Percentiles rank a stretch among this genome's conserved stretches.
These are phyloP conservation scores for Camponotus pennsylvanicus DNA, from an alignment of 1,140 invertebrate genomes.

Conservation along the genomic window DNA sequence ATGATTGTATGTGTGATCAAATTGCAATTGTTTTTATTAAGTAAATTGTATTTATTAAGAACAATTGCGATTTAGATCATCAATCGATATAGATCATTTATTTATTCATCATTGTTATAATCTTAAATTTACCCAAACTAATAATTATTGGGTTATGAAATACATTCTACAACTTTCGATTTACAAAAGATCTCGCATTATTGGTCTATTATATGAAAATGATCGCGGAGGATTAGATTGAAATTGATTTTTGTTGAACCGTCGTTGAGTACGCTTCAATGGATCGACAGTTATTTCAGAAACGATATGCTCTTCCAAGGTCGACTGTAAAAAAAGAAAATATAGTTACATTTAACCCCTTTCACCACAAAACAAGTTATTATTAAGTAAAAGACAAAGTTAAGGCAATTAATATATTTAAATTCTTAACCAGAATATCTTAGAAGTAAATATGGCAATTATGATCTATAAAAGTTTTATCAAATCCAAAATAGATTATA, in stretches of 20 bases:
- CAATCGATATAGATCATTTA: background rate
- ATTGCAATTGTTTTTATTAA: background rate
- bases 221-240: background rate
- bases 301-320: background rate
- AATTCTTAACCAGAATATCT: no score
- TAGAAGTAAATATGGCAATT: no score
- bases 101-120: constrained; percentile 33
- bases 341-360: no score
- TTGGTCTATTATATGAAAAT: background rate
- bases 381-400: no score
- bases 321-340: background rate
- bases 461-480: no score
- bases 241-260: no score
- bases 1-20: background rate
- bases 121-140: background rate
- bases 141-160: background rate
- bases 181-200: constrained; percentile 38
- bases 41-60: background rate
- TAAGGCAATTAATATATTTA: no score
- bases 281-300: background rate
- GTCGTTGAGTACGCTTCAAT: no score
- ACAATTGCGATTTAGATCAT: background rate
- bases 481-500: no score
- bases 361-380: no score
- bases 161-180: background rate